A percentile compares a stretch with the other conserved stretches of the same genome.
Conservation (phyloP, 2,113 vertebrate genomes). For the Riparia riparia region DNA sequence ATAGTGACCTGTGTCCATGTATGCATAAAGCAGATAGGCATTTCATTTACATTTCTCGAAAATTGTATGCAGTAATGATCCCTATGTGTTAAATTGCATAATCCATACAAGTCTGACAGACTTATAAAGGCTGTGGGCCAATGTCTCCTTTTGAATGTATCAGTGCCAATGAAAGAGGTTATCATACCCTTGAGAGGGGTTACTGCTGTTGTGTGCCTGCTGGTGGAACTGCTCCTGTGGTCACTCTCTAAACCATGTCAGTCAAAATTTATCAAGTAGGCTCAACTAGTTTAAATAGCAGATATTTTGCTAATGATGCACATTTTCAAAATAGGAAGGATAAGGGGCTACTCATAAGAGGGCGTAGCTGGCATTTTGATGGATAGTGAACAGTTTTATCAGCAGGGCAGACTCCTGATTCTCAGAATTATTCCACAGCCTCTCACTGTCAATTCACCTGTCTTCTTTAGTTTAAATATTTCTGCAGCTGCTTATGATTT, state of each 20-base stretch:
- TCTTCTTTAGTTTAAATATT: not conserved
- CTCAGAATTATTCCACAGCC: not conserved
- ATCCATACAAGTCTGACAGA: slow-evolving; percentile 50
- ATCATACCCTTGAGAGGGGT: slow-evolving; percentile 13
- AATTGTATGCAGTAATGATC: slow-evolving; percentile 47
- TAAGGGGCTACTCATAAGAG: not conserved
- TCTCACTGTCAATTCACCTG: not conserved
- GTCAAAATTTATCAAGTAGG: not conserved
- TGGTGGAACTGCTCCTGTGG: not conserved
- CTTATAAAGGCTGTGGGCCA: slow-evolving; percentile 19
- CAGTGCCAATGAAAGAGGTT: slow-evolving; percentile 30
- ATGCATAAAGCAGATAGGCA: slow-evolving; percentile 30
- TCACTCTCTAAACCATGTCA: not conserved
- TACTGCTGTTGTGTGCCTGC: not conserved
- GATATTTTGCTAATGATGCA: not conserved
- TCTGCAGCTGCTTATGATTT: not conserved
- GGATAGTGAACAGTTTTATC: not conserved
- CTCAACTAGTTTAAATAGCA: not conserved
- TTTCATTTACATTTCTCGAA: slow-evolving; percentile 47
- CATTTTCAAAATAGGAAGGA: not conserved
- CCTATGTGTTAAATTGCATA: slow-evolving; percentile 61
- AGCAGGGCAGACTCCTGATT: not conserved
- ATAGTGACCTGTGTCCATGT: slow-evolving; percentile 33
- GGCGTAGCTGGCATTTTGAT: not conserved
- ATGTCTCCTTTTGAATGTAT: slow-evolving; percentile 9